Evolutionary conservation across 2,888 invertebrate genomes (phyloP).

Genomic region (Gastracanthus pulcherrimus): DNA sequence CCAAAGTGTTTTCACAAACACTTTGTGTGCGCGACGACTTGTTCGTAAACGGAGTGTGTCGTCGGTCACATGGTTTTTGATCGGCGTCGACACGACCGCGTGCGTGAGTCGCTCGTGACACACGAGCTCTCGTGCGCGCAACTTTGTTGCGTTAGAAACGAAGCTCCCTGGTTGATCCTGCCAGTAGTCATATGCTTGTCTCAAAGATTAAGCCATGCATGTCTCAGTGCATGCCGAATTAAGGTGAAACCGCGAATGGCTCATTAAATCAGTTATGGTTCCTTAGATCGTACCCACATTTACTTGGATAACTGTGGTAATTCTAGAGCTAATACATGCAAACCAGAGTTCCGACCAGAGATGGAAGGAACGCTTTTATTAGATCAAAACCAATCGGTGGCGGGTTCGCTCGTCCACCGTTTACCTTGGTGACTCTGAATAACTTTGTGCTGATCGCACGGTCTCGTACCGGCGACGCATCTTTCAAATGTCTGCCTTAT

Average conservation of each 20-base stretch:
- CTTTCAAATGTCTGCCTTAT: conserved; percentile 83
- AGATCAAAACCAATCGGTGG: no score
- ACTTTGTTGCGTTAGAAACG: no score
- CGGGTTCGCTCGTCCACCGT: no score
- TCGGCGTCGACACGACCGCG: no score
- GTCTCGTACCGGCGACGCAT: conserved; percentile 76
- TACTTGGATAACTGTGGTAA: conserved; percentile 83
- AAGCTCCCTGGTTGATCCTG: conserved; percentile 77
- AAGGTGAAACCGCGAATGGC: conserved; percentile 81
- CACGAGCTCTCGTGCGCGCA: no score
- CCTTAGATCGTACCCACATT: conserved; percentile 78
- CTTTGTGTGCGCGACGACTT: no score
- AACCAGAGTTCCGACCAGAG: conserved; percentile 77
- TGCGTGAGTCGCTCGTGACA: no score
- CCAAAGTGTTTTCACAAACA: no score
- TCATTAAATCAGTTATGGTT: conserved; percentile 82
- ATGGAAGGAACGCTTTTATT: conserved; percentile 69
- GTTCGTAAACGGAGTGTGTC: no score
- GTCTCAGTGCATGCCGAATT: conserved; percentile 81
- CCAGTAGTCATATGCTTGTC: conserved; percentile 83
- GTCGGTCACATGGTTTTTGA: no score
- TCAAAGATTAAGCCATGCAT: conserved; percentile 85
- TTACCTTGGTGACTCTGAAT: no score
- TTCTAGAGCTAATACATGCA: conserved; percentile 85
- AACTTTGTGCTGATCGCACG: no score